Conservation (phyloP, 2,797 vertebrate genomes). For the Acanthurus leucopareius region DNA sequence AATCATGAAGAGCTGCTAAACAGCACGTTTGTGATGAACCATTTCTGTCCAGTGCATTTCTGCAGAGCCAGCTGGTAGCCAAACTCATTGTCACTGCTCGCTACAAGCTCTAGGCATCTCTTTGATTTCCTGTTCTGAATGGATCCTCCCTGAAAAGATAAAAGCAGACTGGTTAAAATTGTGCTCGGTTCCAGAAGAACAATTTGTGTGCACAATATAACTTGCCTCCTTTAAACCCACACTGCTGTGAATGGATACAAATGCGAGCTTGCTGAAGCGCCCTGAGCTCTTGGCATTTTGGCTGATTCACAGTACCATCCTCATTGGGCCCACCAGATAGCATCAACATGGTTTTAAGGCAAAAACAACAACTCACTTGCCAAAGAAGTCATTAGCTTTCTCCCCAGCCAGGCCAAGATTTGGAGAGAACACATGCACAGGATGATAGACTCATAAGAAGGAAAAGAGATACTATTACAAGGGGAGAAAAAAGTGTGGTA, state of each 20-base stretch:
- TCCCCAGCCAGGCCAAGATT: conserved; percentile 17
- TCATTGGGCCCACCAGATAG: conserved; percentile 49
- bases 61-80: conserved; percentile 95
- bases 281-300: conserved; percentile 54
- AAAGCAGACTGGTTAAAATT: conserved; percentile 68
- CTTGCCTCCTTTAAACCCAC: conserved; percentile 51
- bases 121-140: conserved; percentile 99
- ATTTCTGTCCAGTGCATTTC: conserved; percentile 96
- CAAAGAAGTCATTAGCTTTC: conserved; percentile 41
- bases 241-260: conserved; percentile 47
- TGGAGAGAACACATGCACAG: conserved; percentile 7
- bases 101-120: conserved; percentile 95
- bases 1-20: conserved; percentile 88
- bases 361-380: conserved; percentile 56
- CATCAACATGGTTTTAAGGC: conserved; percentile 55
- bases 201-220: conserved; percentile 48
- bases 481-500: conserved; percentile 13
- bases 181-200: conserved; percentile 45
- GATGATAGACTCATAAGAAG: conserved; percentile 18
- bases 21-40: conserved; percentile 95
- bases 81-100: conserved; percentile 92
- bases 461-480: conserved; percentile 13
- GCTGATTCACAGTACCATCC: conserved; percentile 47
- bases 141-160: conserved; percentile 91
- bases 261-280: conserved; percentile 46